Conservation (phyloP, 2,797 vertebrate species). For the Onychomys torridus region DNA sequence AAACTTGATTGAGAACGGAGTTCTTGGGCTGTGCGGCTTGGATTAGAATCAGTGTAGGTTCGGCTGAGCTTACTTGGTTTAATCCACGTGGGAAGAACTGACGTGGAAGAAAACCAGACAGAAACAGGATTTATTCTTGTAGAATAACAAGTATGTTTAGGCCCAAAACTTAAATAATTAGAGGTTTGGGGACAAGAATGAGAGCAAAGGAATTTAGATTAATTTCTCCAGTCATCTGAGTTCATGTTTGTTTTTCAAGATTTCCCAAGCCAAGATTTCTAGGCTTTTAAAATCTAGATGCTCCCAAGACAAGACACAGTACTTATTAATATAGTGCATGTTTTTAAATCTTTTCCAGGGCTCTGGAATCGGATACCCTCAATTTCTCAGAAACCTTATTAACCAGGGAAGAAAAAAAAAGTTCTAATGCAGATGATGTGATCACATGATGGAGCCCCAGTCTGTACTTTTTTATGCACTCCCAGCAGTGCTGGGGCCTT, state of each 20-base stretch:
- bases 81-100: slow-evolving; percentile 80
- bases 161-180: slow-evolving; percentile 74
- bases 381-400: slow-evolving; percentile 41
- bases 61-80: slow-evolving; percentile 82
- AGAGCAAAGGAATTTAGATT: slow-evolving; percentile 61
- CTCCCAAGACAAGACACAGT: background rate
- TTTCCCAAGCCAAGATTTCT: slow-evolving; percentile 62
- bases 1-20: slow-evolving; percentile 80
- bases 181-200: slow-evolving; percentile 56
- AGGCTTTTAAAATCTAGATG: slow-evolving; percentile 48
- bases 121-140: slow-evolving; percentile 70
- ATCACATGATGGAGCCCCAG: slow-evolving; percentile 55
- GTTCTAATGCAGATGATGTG: slow-evolving; percentile 16
- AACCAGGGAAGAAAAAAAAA: slow-evolving; percentile 56
- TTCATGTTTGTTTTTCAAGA: slow-evolving; percentile 69
- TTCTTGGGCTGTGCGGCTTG: slow-evolving; percentile 76
- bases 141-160: slow-evolving; percentile 71
- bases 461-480: slow-evolving; percentile 37
- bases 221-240: slow-evolving; percentile 40
- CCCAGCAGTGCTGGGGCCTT: background rate
- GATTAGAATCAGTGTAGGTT: slow-evolving; percentile 78
- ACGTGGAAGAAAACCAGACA: slow-evolving; percentile 71
- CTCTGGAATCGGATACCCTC: slow-evolving; percentile 55
- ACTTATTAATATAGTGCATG: slow-evolving; percentile 56
- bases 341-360: background rate